Percentiles rank a stretch among this genome's conserved stretches.
Conservation (phyloP, 1,140 invertebrate genomes). For the Eufriesea mexicana region DNA sequence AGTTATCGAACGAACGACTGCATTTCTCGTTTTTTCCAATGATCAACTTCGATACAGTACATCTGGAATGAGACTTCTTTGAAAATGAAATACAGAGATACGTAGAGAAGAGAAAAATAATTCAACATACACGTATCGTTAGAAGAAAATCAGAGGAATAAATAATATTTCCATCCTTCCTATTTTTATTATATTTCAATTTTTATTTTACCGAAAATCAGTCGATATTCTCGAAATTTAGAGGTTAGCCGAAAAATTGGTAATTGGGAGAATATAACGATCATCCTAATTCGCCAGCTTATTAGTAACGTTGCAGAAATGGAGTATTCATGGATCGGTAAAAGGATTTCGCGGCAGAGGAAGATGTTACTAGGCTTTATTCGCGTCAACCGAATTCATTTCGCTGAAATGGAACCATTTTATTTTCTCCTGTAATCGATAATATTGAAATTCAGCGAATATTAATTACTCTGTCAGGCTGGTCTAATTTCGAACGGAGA, state of each 20-base stretch:
- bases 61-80: neutral
- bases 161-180: neutral
- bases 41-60: neutral
- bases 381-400: neutral
- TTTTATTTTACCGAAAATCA: neutral
- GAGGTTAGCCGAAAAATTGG: too few relatives aligned
- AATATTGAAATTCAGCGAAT: constrained; percentile 6
- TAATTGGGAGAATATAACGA: too few relatives aligned
- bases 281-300: too few relatives aligned
- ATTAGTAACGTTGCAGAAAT: neutral
- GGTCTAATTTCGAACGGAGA: neutral
- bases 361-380: neutral
- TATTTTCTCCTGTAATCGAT: neutral
- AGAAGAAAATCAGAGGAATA: neutral
- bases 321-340: neutral
- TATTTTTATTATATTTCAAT: neutral
- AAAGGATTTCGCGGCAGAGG: neutral
- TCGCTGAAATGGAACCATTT: neutral
- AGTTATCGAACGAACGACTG: neutral
- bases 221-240: too few relatives aligned
- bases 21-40: neutral
- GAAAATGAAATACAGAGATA: neutral
- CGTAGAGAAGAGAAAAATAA: neutral
- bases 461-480: constrained; percentile 1
- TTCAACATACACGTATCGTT: neutral